Percentiles rank a stretch among this genome's conserved stretches.
phyloP scores from a whole-genome alignment of 2,797 vertebrate genomes.

The Danio aesculapii region DNA sequence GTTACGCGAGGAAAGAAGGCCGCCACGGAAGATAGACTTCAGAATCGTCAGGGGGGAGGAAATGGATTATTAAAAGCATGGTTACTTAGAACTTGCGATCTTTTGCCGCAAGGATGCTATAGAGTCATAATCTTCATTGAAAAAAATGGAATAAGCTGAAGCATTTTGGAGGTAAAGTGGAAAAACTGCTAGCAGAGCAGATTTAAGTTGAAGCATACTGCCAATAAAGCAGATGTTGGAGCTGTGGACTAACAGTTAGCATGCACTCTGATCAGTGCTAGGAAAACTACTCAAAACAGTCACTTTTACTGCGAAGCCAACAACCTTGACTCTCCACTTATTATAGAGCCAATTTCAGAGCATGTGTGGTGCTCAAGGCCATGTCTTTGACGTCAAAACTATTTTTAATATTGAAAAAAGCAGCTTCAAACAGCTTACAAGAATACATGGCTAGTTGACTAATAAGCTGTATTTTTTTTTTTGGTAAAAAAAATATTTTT shows the following conservation, averaged over 20 bases:
- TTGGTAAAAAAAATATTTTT: no score
- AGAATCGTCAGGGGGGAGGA: constrained; percentile 11
- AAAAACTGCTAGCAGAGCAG: constrained; percentile 1
- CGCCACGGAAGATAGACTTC: constrained; percentile 40
- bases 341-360: no score
- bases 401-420: no score
- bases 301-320: neutral
- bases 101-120: neutral
- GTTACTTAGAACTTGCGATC: constrained; percentile 27
- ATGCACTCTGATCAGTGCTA: neutral
- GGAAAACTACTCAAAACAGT: neutral
- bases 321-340: neutral
- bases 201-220: constrained; percentile 7
- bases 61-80: constrained; percentile 34
- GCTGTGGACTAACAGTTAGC: neutral
- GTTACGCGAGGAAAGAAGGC: neutral
- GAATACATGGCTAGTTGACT: neutral
- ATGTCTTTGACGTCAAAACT: no score
- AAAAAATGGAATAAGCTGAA: constrained; percentile 12
- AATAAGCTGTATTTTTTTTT: no score
- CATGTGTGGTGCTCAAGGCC: no score
- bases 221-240: constrained; percentile 8
- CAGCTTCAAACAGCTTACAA: neutral
- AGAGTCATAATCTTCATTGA: constrained; percentile 13
- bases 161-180: constrained; percentile 25